phyloP scores from a whole-genome alignment of 2,113 vertebrate species.

The Butorides virescens region DNA sequence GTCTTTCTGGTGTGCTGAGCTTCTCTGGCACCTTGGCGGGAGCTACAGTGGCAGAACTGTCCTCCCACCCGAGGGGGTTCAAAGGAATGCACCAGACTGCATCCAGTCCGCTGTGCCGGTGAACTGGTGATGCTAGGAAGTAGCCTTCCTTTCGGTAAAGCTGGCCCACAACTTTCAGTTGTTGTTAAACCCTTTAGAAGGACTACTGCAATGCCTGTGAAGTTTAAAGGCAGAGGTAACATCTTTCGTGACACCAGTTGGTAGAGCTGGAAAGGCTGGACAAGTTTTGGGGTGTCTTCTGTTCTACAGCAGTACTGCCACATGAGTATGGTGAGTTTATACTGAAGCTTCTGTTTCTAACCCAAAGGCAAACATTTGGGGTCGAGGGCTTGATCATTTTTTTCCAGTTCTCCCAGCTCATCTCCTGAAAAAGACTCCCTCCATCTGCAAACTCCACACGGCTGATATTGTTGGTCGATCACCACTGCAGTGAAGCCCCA shows the following conservation, averaged over 20 bases:
- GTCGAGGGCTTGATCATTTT: not conserved
- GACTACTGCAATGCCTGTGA: not conserved
- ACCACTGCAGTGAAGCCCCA: not conserved
- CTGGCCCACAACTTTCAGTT: not conserved
- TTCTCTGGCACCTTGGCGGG: not conserved
- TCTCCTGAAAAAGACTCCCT: not conserved
- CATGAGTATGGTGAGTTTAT: not conserved
- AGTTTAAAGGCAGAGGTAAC: not conserved
- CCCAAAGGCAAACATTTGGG: not conserved
- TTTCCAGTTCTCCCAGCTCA: not conserved
- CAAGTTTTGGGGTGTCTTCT: not conserved
- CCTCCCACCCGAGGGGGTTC: not conserved
- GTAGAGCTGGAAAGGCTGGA: not conserved
- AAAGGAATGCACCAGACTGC: not conserved
- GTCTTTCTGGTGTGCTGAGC: not conserved
- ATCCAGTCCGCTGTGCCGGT: not conserved
- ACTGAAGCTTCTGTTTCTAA: not conserved
- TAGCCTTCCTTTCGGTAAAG: not conserved
- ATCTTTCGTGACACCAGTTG: not conserved
- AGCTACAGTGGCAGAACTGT: not conserved
- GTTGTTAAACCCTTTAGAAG: not conserved
- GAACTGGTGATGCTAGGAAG: not conserved
- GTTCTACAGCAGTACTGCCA: not conserved
- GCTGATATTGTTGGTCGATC: rapidly evolving
- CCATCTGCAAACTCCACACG: not conserved